A percentile compares a stretch with the other conserved stretches of the same genome.
Evolutionary conservation across 2,113 vertebrate genomes (phyloP).

Genomic region (Struthio camelus): DNA sequence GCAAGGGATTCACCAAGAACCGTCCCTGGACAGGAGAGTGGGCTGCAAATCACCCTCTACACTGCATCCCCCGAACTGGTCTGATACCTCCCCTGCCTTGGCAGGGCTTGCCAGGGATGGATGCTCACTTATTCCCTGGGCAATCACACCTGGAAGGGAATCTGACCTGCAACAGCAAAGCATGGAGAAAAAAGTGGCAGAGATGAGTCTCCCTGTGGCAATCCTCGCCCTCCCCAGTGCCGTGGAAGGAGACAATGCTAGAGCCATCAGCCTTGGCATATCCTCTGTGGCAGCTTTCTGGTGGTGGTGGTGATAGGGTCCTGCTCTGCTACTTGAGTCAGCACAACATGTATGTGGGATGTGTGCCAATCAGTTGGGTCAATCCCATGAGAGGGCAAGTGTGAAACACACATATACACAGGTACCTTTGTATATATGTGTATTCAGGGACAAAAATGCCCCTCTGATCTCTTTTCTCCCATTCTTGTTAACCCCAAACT

Average conservation of each 20-base stretch:
- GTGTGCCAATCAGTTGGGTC: background rate
- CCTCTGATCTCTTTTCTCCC: background rate
- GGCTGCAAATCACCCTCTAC: background rate
- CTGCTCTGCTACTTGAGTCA: background rate
- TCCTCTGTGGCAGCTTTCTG: background rate
- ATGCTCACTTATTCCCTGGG: too few relatives aligned
- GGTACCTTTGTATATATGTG: background rate
- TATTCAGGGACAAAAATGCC: background rate
- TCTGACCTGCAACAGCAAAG: background rate
- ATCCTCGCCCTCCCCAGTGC: too few relatives aligned
- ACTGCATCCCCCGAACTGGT: too few relatives aligned
- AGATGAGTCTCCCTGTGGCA: too few relatives aligned
- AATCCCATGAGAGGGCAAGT: background rate
- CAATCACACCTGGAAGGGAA: background rate
- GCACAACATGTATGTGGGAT: background rate
- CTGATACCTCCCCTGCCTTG: too few relatives aligned
- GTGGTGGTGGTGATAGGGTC: background rate
- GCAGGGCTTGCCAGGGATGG: too few relatives aligned
- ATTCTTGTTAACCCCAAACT: background rate
- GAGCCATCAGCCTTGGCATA: background rate
- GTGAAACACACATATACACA: background rate
- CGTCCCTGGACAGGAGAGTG: background rate
- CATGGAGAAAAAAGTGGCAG: background rate
- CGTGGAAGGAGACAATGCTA: too few relatives aligned
- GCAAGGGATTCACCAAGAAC: background rate